These are phyloP conservation scores for Branchipolynoe longqiensis DNA, from an alignment of 2,888 invertebrate genomes.

Conservation along the genomic window DNA sequence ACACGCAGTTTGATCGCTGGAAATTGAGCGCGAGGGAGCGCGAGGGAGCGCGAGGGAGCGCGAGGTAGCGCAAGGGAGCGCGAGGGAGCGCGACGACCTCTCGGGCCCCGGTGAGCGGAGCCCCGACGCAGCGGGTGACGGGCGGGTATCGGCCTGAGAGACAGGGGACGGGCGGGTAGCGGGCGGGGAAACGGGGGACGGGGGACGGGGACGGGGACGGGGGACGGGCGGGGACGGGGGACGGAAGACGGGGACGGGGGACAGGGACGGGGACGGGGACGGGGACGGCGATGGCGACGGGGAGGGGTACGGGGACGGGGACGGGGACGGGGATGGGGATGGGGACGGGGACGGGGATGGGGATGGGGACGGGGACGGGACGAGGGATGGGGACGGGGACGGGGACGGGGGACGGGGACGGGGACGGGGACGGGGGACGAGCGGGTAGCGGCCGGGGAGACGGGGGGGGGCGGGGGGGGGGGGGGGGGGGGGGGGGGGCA, in stretches of 20 bases:
- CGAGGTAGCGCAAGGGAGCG: not conserved
- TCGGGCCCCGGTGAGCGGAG: too few relatives aligned
- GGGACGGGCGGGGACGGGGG: not conserved
- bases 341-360: not conserved
- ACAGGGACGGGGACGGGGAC: not conserved
- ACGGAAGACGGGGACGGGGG: not conserved
- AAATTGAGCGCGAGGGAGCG: conserved; percentile 38
- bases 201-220: not conserved
- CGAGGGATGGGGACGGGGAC: not conserved
- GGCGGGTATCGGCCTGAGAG: too few relatives aligned
- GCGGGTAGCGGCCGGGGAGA: not conserved
- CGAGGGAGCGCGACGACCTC: not conserved
- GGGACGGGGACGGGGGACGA: not conserved
- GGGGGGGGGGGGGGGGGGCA: too few relatives aligned
- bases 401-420: not conserved
- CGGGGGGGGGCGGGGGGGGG: not conserved
- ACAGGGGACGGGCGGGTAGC: too few relatives aligned
- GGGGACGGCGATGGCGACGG: not conserved
- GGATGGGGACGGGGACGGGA: not conserved
- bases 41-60: not conserved
- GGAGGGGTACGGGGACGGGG: not conserved
- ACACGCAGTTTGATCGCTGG: conserved; percentile 11
- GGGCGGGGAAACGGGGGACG: too few relatives aligned
- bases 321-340: not conserved
- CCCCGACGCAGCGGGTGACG: too few relatives aligned